Percentiles rank a stretch among this genome's conserved stretches.
These are phyloP conservation scores for Salarias fasciatus DNA, from an alignment of 2,797 vertebrate genomes.

Conservation along the genomic window DNA sequence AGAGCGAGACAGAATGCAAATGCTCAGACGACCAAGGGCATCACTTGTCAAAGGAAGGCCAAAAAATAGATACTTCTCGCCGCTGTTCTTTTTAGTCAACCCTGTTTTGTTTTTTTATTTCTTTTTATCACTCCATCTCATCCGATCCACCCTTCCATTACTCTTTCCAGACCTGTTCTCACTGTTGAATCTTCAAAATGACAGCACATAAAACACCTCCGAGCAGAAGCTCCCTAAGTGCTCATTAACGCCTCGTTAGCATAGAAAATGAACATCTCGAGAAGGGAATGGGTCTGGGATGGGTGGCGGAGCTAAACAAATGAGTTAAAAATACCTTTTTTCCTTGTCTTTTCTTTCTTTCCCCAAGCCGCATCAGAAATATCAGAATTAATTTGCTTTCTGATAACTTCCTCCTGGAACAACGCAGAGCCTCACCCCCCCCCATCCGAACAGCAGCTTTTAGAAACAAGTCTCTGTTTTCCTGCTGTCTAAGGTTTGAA, in stretches of 20 bases:
- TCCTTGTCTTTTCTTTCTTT: constrained; percentile 26
- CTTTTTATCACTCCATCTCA: constrained; percentile 12
- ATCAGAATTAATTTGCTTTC: constrained; percentile 41
- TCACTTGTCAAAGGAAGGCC: constrained; percentile 52
- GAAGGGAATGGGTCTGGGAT: constrained; percentile 48
- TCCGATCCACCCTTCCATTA: constrained; percentile 20
- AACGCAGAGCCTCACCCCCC: constrained; percentile 21
- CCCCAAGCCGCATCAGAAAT: constrained; percentile 8
- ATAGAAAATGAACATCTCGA: constrained; percentile 56
- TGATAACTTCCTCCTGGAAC: constrained; percentile 15
- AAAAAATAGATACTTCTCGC: constrained; percentile 48
- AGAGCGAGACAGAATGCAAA: constrained; percentile 62
- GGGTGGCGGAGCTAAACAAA: constrained; percentile 48
- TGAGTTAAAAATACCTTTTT: constrained; percentile 53
- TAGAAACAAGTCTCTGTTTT: constrained; percentile 14
- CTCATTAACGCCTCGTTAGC: constrained; percentile 71
- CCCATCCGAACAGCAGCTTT: constrained; percentile 23
- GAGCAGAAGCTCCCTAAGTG: constrained; percentile 61
- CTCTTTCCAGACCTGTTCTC: constrained; percentile 32
- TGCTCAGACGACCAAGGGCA: constrained; percentile 71
- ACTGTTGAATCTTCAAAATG: constrained; percentile 42
- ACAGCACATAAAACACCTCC: constrained; percentile 60
- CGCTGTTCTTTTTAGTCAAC: constrained; percentile 39
- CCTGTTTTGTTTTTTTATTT: constrained; percentile 12
- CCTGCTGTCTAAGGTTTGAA: constrained; percentile 8